Base-by-base conservation (phyloP, 2,797 vertebrate genomes). In the Trematomus bernacchii region DNA sequence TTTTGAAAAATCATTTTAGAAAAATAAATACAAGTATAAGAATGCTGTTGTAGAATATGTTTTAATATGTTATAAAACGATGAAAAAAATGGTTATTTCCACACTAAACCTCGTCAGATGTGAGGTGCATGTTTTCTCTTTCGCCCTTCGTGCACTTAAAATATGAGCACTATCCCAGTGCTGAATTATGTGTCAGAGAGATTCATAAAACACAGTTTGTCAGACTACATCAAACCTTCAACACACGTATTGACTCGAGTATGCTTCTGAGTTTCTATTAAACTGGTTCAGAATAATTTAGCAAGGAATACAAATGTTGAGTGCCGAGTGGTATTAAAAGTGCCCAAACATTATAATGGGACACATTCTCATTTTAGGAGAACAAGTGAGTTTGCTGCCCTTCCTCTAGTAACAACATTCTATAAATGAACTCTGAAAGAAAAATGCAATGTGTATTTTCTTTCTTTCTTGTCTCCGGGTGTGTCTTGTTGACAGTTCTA, bases 401-500 rank as follows among this genome's bases (percentile, higher is more conserved):
- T 27, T 27, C 27, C 16, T 33, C n/a, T 40, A 30, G 10, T 4
- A 10, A 64, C 10, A 64, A 12, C 12, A 19, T 12, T 21, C 3
- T 27, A 14, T 37, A 9, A 11, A 7, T 14, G 59, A 65, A 6
- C 1, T 18, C 18, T 54, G 14, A 44, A 8, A 18, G 4, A 59
- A 40, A 62, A 8, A 43, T 2, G 13, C 18, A n/a, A 18, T 18
- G 52, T 33, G 33, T 10, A 14, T 40, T 3, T 77, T 43, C 54
- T 23, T 1, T 48, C 21, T 47, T 66, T 42, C 67, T 50, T 51
- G 18, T 79, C 6, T 63, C 40, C 53, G 75, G 84, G 80, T 73
- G 90, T 86, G 74, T 85, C 73, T 54, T 87, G 80, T 90, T 84
- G 85, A 77, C 61, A 73, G 70, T 65, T 74, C 66, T 47, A 14